phyloP scores from a whole-genome alignment of 2,797 vertebrate genomes.

The Nannoperca australis region DNA sequence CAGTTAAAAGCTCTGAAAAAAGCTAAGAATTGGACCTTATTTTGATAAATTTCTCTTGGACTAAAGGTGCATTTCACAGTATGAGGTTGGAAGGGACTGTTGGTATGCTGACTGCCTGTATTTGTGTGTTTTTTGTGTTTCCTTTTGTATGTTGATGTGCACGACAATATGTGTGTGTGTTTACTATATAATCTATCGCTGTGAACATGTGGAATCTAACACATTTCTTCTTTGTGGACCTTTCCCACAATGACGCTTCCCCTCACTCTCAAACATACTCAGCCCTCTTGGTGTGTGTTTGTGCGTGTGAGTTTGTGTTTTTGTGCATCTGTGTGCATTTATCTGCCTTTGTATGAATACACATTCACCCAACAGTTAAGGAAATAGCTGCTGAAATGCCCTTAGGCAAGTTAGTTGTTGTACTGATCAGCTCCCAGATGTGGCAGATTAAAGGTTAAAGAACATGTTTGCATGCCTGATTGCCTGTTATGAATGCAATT shows the following conservation, averaged over 20 bases:
- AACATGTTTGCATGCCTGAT: neutral
- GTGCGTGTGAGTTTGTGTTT: slow-evolving; percentile 16
- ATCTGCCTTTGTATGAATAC: neutral
- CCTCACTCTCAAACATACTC: neutral
- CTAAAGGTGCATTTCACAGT: slow-evolving; percentile 6
- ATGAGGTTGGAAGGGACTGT: neutral
- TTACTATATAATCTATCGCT: slow-evolving; percentile 14
- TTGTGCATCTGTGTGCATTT: slow-evolving; percentile 1
- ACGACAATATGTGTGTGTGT: neutral
- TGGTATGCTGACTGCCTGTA: neutral
- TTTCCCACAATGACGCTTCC: slow-evolving; percentile 68
- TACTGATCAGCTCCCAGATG: slow-evolving; percentile 6
- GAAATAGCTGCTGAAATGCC: neutral
- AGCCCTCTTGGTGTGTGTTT: neutral
- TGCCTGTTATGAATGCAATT: slow-evolving; percentile 19
- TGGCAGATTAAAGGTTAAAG: slow-evolving; percentile 20
- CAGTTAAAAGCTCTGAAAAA: neutral
- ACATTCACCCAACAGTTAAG: neutral
- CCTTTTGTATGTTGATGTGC: neutral
- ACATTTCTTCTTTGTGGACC: slow-evolving; percentile 61
- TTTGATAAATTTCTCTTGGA: neutral
- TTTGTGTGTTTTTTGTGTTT: slow-evolving; percentile 12
- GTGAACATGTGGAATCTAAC: slow-evolving; percentile 73
- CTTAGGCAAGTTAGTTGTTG: neutral
- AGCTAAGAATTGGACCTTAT: neutral